These are phyloP conservation scores for Apodemus speciosus DNA, from an alignment of 2,113 vertebrate species.

Conservation along the genomic window DNA sequence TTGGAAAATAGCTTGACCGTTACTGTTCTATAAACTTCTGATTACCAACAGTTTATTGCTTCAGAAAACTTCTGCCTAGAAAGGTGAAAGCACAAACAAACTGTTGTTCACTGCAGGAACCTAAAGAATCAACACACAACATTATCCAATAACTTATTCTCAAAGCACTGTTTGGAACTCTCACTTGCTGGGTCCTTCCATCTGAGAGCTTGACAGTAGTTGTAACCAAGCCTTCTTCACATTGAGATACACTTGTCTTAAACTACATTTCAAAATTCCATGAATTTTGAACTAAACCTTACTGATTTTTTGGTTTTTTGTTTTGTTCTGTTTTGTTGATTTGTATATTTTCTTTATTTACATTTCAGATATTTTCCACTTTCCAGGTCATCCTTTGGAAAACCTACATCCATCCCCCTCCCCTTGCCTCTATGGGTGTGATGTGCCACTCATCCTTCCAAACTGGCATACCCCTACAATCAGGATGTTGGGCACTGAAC, in stretches of 20 bases:
- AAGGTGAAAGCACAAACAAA: too few species aligned
- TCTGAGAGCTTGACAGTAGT: neutral
- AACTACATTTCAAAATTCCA: slow-evolving; percentile 5
- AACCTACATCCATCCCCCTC: too few species aligned
- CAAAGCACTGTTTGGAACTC: slow-evolving; percentile 23
- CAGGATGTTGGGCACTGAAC: too few species aligned
- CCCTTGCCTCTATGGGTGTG: too few species aligned
- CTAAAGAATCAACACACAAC: slow-evolving; percentile 14
- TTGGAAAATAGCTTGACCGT: neutral
- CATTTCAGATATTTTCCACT: too few species aligned
- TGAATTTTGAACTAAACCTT: neutral
- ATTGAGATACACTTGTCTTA: neutral
- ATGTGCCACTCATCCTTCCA: too few species aligned
- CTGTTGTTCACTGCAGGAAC: neutral
- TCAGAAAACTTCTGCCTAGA: neutral
- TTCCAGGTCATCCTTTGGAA: too few species aligned
- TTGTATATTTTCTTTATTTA: too few species aligned
- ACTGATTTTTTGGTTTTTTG: too few species aligned
- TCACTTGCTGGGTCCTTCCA: neutral
- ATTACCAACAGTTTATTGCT: neutral
- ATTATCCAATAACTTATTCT: neutral
- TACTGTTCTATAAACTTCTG: slow-evolving; percentile 4
- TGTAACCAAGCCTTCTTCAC: neutral
- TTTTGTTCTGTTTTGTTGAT: too few species aligned
- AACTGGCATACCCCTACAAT: too few species aligned